Evolutionary conservation across 2,113 vertebrate genomes (phyloP), one percentile per base, ranked within the genome.

Genomic region (Tapirus terrestris): DNA sequence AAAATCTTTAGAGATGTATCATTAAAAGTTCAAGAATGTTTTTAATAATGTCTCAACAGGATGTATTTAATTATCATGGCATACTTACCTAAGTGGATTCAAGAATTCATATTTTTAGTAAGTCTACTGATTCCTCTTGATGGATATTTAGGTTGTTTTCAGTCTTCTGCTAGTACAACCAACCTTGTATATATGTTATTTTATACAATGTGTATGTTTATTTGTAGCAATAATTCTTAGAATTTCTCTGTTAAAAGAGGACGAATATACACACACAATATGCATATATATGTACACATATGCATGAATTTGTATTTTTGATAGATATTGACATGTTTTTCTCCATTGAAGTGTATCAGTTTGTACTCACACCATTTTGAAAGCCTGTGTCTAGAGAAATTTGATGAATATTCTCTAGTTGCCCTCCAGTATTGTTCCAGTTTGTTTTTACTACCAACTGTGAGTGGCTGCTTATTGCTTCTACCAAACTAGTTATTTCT

Each of bases 1-100:
- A 72, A 63, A 63, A 27, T 96, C 23, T 60, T 87, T 39, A 82
- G 60, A 76, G 60, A 45, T 68, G 8, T 56, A 29, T 80, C 17
- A 76, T 84, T 86, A 91, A 39, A 67, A 82, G 67, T 83, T 91
- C 29, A 82, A 67, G 39, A n/a, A 67, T 73, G 31, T 85, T 94
- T 53, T 73, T 85, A 61, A 17, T 67, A 86, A 72, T 85, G 29
- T 80, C 60, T 84, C 65, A 39, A 43, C 63, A 93, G 48, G 43
- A 36, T 73, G 9, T 58, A 58, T 91, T 86, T 93, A 63, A 16
- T 91, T 79, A 31, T 67, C 25, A n/a, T 93, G 68, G 76, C 18
- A 4, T 75, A 96, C 31, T 65, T 73, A 45, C 8, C 16, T 83
- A 60, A 77, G 39, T 76, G 45, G n/a, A 84, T 93, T 93, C 21